Conservation (phyloP, 2,888 invertebrate genomes). For the Ornithoptera priamus region DNA sequence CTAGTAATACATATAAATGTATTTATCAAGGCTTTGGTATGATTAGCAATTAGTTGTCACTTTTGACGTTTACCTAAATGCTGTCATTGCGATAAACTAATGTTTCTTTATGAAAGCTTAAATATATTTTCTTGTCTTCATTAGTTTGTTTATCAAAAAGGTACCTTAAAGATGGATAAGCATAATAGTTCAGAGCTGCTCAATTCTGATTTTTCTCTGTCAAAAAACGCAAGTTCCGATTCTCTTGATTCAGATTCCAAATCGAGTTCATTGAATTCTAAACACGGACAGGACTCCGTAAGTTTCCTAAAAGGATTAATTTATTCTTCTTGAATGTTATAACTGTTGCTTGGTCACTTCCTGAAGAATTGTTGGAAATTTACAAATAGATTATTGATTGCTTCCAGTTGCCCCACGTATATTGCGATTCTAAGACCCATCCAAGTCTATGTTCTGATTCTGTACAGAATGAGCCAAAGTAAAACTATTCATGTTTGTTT, state of each 20-base stretch:
- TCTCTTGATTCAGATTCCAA: constrained; percentile 91
- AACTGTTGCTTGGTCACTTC: constrained; percentile 56
- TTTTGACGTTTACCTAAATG: background rate
- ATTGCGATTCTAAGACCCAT: constrained; percentile 34
- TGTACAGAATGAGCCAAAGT: constrained; percentile 51
- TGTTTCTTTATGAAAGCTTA: constrained; percentile 1
- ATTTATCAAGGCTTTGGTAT: background rate
- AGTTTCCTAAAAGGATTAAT: constrained; percentile 77
- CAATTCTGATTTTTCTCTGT: constrained; percentile 82
- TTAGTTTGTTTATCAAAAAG: background rate
- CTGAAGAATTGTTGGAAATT: constrained; percentile 47
- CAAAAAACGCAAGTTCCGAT: constrained; percentile 89
- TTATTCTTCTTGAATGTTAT: constrained; percentile 63
- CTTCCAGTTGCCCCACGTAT: constrained; percentile 9
- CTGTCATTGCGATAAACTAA: constrained; percentile 2
- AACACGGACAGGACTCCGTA: constrained; percentile 90
- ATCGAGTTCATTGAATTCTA: constrained; percentile 91
- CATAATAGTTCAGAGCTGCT: constrained; percentile 83
- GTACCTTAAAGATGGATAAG: constrained; percentile 78
- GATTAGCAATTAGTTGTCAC: background rate
- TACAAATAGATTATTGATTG: constrained; percentile 13
- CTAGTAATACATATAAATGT: background rate
- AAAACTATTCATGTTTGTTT: constrained; percentile 65
- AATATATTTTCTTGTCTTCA: background rate
- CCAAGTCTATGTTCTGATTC: constrained; percentile 1